Conservation (phyloP, 30 jellyfish, hydroid and myxozoan species). For the Calvadosia cruxmelitensis region DNA sequence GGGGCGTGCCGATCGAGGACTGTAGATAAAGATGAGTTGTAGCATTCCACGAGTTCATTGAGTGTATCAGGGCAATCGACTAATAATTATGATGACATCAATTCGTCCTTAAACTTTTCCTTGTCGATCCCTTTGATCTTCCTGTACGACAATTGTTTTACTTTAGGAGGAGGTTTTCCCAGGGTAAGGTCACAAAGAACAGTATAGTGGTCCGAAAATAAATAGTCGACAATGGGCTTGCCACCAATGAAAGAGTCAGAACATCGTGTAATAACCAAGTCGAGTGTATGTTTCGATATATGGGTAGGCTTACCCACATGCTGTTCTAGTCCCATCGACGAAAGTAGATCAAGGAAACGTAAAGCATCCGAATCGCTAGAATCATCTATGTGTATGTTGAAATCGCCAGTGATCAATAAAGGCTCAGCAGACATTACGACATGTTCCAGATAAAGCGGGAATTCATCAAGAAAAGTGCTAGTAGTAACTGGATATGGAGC, state of each 20-base stretch:
- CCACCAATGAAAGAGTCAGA: no score
- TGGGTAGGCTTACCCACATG: constrained; percentile 14
- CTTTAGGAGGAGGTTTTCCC: constrained; percentile 13
- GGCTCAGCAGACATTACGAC: no score
- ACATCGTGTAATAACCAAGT: constrained; percentile 6
- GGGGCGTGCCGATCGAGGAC: constrained; percentile 11
- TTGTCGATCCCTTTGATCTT: constrained; percentile 15
- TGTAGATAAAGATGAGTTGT: neutral
- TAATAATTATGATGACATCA: constrained; percentile 21
- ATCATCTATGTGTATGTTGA: constrained; percentile 10
- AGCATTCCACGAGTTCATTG: constrained; percentile 24
- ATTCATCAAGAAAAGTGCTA: no score
- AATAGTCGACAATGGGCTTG: no score
- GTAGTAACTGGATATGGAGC: no score
- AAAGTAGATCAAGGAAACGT: no score
- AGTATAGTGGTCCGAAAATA: no score
- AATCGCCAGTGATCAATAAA: no score
- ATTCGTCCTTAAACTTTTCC: constrained; percentile 20
- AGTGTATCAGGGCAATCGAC: neutral
- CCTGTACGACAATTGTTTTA: constrained; percentile 6
- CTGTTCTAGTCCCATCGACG: no score
- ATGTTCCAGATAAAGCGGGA: no score
- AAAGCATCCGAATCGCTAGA: constrained; percentile 12
- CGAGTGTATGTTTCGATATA: constrained; percentile 15
- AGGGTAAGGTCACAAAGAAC: constrained; percentile 15